These are phyloP conservation scores for Sebastes variabilis DNA, from an alignment of 2,797 vertebrate species.

Conservation along the genomic window DNA sequence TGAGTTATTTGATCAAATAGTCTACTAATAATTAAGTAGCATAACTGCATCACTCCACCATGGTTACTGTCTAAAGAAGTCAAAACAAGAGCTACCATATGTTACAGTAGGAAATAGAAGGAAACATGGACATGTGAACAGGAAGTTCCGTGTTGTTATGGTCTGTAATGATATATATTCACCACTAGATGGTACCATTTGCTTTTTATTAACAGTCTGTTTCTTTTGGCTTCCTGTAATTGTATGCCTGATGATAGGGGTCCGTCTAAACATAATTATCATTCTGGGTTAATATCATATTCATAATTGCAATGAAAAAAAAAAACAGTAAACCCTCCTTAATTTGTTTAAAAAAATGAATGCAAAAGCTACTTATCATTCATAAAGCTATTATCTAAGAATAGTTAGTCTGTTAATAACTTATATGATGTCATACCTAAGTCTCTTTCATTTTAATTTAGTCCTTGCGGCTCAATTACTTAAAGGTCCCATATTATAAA, in stretches of 20 bases:
- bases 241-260: not conserved
- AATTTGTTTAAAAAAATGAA: too few species aligned
- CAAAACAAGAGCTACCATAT: not conserved
- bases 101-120: not conserved
- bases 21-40: not conserved
- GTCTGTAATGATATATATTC: rapidly evolving
- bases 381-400: too few species aligned
- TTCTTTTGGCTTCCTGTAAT: not conserved
- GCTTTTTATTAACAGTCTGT: not conserved
- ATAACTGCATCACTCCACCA: not conserved
- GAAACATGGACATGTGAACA: not conserved
- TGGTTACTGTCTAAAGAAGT: not conserved
- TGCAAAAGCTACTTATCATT: too few species aligned
- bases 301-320: too few species aligned
- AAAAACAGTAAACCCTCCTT: too few species aligned
- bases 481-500: too few species aligned
- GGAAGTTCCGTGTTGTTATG: constrained; percentile 29
- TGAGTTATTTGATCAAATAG: not conserved
- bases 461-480: too few species aligned
- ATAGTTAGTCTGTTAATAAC: too few species aligned
- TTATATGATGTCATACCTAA: too few species aligned
- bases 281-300: too few species aligned
- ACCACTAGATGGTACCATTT: constrained; percentile 8
- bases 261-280: too few species aligned
- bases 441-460: too few species aligned